A percentile compares a stretch with the other conserved stretches of the same genome.
phyloP scores from a whole-genome alignment of 2,888 invertebrate genomes.

The Amblyjoppa proteus region DNA sequence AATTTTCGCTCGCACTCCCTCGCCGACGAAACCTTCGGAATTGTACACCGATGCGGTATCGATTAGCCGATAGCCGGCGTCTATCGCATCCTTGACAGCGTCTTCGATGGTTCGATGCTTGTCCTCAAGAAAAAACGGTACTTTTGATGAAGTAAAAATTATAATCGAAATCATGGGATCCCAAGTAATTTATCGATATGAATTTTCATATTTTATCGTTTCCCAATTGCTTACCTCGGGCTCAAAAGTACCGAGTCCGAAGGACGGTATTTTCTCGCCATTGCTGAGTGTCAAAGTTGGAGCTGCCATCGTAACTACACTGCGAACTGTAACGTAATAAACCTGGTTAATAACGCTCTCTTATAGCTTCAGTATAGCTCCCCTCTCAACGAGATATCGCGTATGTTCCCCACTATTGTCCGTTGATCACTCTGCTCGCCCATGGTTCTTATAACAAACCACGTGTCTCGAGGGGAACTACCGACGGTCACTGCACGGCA shows the following conservation, averaged over 20 bases:
- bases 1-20: constrained; percentile 85
- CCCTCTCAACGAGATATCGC: background rate
- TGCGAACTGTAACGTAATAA: constrained; percentile 64
- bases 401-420: background rate
- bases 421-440: background rate
- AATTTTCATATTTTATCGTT: constrained; percentile 19
- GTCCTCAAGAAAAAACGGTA: constrained; percentile 9
- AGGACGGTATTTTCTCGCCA: constrained; percentile 88
- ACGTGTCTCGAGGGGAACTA: background rate
- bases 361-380: background rate
- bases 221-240: constrained; percentile 85
- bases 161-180: no score
- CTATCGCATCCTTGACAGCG: constrained; percentile 85
- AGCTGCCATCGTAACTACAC: constrained; percentile 77
- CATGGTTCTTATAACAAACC: background rate
- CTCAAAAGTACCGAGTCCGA: constrained; percentile 94
- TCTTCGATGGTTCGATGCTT: constrained; percentile 25
- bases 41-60: constrained; percentile 87
- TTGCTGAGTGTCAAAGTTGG: constrained; percentile 88
- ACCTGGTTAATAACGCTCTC: background rate
- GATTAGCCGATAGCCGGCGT: constrained; percentile 86
- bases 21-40: constrained; percentile 86
- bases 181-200: no score
- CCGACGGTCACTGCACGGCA: background rate
- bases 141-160: no score